Evolutionary conservation across 2,888 invertebrate species (phyloP).

Genomic region (Heliconius aoede): DNA sequence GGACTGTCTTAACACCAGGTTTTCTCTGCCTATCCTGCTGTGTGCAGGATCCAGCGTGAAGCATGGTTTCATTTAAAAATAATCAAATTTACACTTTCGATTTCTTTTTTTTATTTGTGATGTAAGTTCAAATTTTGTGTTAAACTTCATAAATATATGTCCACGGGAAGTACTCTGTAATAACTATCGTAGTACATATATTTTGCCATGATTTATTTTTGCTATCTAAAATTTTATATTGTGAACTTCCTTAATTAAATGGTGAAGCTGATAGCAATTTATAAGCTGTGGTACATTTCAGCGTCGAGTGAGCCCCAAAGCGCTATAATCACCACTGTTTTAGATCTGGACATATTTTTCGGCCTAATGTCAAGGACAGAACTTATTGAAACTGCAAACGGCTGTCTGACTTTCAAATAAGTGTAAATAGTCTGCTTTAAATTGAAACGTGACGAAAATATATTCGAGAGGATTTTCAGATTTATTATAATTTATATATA

Average conservation of each 20-base stretch:
- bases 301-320: not conserved
- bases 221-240: not conserved
- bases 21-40: no score
- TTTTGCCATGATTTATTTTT: no score
- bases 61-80: no score
- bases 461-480: not conserved
- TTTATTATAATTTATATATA: not conserved
- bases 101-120: no score
- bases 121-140: no score
- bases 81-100: no score
- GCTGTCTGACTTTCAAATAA: not conserved
- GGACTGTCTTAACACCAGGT: no score
- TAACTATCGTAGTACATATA: no score
- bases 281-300: slow-evolving; percentile 4
- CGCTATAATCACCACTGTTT: slow-evolving; percentile 16
- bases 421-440: not conserved
- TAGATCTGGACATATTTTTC: slow-evolving; percentile 20
- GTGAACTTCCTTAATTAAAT: not conserved
- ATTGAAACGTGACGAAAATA: not conserved
- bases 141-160: no score
- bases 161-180: no score
- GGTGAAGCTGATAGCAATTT: not conserved
- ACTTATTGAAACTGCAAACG: slow-evolving; percentile 2
- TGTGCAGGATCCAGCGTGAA: no score
- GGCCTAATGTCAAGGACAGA: slow-evolving; percentile 20